These are phyloP conservation scores for Suricata suricatta DNA, from an alignment of 2,113 vertebrate species.

Conservation along the genomic window DNA sequence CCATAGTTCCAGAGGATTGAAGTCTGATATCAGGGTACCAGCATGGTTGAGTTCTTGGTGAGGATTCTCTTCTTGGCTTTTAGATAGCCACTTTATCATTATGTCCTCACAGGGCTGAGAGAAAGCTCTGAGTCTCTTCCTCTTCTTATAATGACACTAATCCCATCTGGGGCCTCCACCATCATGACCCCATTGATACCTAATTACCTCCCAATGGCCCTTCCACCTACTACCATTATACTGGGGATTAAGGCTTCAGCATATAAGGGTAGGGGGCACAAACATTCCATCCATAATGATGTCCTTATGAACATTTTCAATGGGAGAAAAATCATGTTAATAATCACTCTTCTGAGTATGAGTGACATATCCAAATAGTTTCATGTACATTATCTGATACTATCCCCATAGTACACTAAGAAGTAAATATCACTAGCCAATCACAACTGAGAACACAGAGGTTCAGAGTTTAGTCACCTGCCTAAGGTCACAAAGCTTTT, in stretches of 20 bases:
- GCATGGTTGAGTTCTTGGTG: neutral
- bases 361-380: neutral
- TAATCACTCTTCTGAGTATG: neutral
- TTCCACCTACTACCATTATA: neutral
- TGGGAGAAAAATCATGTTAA: neutral
- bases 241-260: neutral
- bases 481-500: neutral
- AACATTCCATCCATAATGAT: neutral
- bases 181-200: neutral
- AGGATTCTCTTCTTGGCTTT: neutral
- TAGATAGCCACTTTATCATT: neutral
- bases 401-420: neutral
- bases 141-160: neutral
- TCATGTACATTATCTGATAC: neutral
- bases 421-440: neutral
- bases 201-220: neutral
- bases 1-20: neutral
- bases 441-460: neutral
- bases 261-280: neutral
- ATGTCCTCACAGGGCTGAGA: neutral
- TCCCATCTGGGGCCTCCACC: neutral
- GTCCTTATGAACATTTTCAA: neutral
- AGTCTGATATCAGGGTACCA: neutral
- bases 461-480: conserved; percentile 1
- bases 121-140: neutral